These are phyloP conservation scores for Agrilus mali DNA, from an alignment of 2,888 invertebrate species.

Conservation along the genomic window DNA sequence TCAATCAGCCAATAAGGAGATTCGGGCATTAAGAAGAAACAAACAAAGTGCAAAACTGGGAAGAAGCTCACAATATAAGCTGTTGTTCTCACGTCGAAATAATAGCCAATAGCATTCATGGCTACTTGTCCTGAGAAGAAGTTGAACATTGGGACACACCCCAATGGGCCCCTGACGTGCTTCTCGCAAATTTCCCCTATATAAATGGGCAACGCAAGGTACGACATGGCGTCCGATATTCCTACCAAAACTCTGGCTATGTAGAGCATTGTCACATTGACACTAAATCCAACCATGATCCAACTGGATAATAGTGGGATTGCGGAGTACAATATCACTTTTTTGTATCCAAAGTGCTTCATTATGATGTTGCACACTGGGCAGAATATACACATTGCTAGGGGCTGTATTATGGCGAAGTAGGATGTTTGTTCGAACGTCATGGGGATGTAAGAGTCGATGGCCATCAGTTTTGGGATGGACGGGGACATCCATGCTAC, in stretches of 20 bases:
- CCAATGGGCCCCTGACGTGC: conserved; percentile 38
- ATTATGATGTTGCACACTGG: too few relatives aligned
- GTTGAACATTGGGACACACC: conserved; percentile 17
- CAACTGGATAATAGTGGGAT: too few relatives aligned
- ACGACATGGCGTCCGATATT: conserved; percentile 36
- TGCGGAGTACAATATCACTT: not conserved
- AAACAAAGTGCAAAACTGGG: conserved; percentile 15
- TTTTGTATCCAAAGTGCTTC: conserved; percentile 13
- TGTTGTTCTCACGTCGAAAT: conserved; percentile 9
- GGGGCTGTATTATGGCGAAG: conserved; percentile 47
- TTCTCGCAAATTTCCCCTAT: conserved; percentile 47
- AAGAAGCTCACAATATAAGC: conserved; percentile 8
- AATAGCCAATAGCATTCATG: conserved; percentile 20
- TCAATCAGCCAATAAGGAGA: conserved; percentile 23
- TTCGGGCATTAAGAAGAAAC: conserved; percentile 22
- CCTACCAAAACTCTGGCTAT: conserved; percentile 41
- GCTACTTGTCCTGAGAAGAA: conserved; percentile 15
- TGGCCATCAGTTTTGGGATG: conserved; percentile 36
- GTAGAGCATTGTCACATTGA: conserved; percentile 35
- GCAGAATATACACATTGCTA: too few relatives aligned
- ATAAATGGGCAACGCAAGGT: conserved; percentile 42
- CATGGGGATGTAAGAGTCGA: conserved; percentile 36
- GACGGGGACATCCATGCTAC: conserved; percentile 44
- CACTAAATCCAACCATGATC: too few relatives aligned
- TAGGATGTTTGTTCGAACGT: conserved; percentile 43